Percentiles rank a stretch among this genome's conserved stretches.
These are phyloP conservation scores for Strigamia transsilvanica DNA, from an alignment of 2,888 invertebrate species.

Conservation along the genomic window DNA sequence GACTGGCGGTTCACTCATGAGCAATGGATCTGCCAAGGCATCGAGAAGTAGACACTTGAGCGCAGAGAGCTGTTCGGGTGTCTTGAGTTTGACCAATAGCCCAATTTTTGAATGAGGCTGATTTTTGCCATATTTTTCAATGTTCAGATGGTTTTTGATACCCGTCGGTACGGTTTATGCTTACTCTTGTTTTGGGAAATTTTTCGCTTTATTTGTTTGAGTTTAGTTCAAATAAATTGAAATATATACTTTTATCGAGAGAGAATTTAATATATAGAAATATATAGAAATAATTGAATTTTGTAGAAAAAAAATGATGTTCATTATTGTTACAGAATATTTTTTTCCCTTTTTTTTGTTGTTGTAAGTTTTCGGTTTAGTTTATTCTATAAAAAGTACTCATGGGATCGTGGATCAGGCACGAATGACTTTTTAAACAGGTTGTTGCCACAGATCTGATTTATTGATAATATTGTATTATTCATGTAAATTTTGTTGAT, in stretches of 20 bases:
- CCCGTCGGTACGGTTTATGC: no score
- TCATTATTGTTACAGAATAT: neutral
- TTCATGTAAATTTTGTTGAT: constrained; percentile 41
- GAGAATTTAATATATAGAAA: no score
- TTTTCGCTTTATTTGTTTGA: neutral
- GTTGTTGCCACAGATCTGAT: constrained; percentile 18
- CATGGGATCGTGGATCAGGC: constrained; percentile 12
- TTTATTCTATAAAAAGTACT: neutral
- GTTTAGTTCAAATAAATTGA: no score
- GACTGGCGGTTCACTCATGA: neutral
- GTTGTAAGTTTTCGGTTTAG: neutral
- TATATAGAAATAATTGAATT: neutral
- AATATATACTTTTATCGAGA: no score
- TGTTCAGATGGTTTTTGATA: no score
- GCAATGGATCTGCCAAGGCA: constrained; percentile 13
- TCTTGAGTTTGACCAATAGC: constrained; percentile 41
- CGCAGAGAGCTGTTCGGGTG: constrained; percentile 12
- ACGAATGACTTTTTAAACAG: constrained; percentile 16
- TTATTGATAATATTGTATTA: neutral
- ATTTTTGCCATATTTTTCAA: neutral
- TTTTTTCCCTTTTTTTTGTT: neutral
- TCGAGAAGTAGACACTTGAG: neutral
- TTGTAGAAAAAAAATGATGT: neutral
- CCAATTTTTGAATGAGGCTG: constrained; percentile 29
- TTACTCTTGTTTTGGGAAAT: neutral